phyloP scores from a whole-genome alignment of 2,113 vertebrate species.

The Onychostruthus taczanowskii region DNA sequence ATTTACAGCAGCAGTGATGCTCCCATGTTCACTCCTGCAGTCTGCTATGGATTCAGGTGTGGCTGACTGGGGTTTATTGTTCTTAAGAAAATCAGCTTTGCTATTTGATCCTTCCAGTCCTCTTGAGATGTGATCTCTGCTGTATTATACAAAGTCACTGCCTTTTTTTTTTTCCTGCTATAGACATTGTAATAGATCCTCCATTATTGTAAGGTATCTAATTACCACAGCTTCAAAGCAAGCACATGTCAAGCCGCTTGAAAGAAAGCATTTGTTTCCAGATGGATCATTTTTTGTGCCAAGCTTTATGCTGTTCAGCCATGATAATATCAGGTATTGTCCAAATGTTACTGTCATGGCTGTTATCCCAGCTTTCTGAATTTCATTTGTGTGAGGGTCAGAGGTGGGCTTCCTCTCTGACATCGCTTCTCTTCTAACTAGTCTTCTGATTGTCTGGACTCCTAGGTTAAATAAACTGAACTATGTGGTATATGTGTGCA shows the following conservation, averaged over 20 bases:
- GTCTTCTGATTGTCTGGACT: not conserved
- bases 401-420: not conserved
- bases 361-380: not conserved
- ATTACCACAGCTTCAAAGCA: conserved; percentile 46
- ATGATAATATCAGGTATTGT: not conserved
- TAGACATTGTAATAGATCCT: not conserved
- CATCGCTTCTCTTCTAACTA: not conserved
- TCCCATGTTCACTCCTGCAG: not conserved
- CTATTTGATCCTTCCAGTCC: not conserved
- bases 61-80: not conserved
- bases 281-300: not conserved
- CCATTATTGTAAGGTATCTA: conserved; percentile 13
- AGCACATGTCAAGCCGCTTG: not conserved
- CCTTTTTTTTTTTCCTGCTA: not conserved
- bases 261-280: conserved; percentile 41
- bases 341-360: not conserved
- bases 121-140: not conserved
- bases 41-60: not conserved
- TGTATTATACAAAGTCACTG: not conserved
- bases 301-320: not conserved
- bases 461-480: not conserved
- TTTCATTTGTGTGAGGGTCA: not conserved
- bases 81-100: not conserved
- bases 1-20: accelerated
- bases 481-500: not conserved